Evolutionary conservation across 2,797 vertebrate genomes (phyloP), one percentile per base, ranked within the genome.

Genomic region (Spondyliosoma cantharus): DNA sequence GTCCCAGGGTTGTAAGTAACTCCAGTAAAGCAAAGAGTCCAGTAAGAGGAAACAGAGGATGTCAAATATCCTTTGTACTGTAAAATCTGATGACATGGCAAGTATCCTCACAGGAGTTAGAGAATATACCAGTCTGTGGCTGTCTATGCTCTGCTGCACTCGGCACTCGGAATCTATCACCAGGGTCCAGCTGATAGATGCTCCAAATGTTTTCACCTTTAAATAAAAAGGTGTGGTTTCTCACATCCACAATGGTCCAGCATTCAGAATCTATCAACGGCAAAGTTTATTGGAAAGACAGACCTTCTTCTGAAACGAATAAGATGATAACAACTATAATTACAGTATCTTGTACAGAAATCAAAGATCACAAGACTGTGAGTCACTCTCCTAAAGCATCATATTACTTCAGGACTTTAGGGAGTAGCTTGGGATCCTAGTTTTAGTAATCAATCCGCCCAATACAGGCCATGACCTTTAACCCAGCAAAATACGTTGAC

Each of bases 51-150:
- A 86, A 76, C 45, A 50, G 70, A 82, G 25, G 58, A 85, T 72
- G 76, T 80, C 63, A 70, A 79, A 84, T 85, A 79, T 90, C 52
- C 80, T 85, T 66, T 80, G 77, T 71, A 52, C 57, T 54, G 27
- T 64, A 70, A 74, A 85, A 78, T 78, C 37, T 85, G 73, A 68
- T 70, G 65, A 80, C 72, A 84, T 71, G 73, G 74, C 53, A 80
- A 63, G 77, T 22, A 60, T 58, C 37, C 58, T 42, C 43, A 65
- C 66, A 72, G 72, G 67, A 72, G 52, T 53, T 16, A 25, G 29
- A 73, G 27, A 68, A 82, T 76, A 78, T 7, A 80, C 60, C 37
- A 49, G 67, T 58, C 66, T 0, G 6, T n/a, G n/a, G 57, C 48
- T 29, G 27, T 56, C 37, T 69, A 64, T 42, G 20, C 45, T 49